Base-by-base conservation (phyloP, 2,113 vertebrate species). In the Saguinus imperator region DNA sequence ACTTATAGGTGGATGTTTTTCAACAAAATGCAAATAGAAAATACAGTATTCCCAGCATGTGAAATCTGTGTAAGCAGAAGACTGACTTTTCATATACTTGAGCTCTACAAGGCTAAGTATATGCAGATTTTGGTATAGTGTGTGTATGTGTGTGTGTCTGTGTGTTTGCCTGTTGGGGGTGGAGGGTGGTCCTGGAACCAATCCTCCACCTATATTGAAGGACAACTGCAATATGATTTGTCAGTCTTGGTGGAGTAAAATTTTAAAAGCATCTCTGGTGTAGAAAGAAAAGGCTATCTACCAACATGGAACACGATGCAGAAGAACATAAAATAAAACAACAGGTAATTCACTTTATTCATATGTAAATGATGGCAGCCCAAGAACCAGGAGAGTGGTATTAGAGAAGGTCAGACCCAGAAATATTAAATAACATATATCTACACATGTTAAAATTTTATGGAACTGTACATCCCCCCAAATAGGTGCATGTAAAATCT, bases 241-340 rank as follows among this genome's bases (percentile, higher is more conserved):
- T 91, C 43, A 89, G 43, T 77, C 76, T 0, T 92, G 77, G 57
- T 57, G 32, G 97, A 91, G 50, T 45, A 87, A 91, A 97, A 93
- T 32, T 85, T 87, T 14, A 75, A 90, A 95, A 80, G 7, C 55
- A 91, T 86, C 25, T 83, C 72, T 93, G 52, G 27, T 91, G 1
- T 32, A 61, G 10, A 96, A 94, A 79, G 52, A 6, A 95, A 92
- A 79, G 43, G 50, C 29, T 57, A 58, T 35, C 25, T 94, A 32
- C 13, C n/a, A 79, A 52, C 6, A 76, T 84, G 35, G 84, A 95
- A 75, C 48, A 91, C 9, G 13, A 75, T 35, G n/a, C 18, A 89
- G 11, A 82, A 90, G 5, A 94, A 95, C 76, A 77, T 92, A 40
- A 37, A 80, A 86, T 12, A 72, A 50, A 87, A 76, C 18, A 43